Evolutionary conservation across 2,113 vertebrate genomes (phyloP), one percentile per base, ranked within the genome.

Genomic region (Antechinus flavipes): DNA sequence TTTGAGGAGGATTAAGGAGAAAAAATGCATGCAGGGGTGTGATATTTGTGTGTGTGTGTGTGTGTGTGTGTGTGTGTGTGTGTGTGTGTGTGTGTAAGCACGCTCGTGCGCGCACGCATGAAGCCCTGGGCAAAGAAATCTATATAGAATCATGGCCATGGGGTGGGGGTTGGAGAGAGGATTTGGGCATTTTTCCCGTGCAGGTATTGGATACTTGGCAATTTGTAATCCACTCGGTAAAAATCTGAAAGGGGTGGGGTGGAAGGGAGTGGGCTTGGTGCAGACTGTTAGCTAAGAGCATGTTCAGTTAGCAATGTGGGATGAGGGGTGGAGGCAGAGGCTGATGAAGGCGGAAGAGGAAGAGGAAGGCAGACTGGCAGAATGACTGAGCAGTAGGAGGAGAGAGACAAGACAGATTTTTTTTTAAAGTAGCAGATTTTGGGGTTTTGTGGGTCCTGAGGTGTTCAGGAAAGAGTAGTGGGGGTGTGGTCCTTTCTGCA

Each of bases 271-370:
- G 6, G 35, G 91, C 97, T 97, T 46, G 52, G 94, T 97, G 97
- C 97, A 98, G 97, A 49, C 94, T 98, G 98, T 94, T 97, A 97
- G 97, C 93, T 96, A 97, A 97, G 97, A 97, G 97, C 98, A 98
- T 50, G 24, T 98, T 98, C 93, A 96, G 95, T 95, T 96, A 98
- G 98, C 98, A 97, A 98, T 98, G 97, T 96, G 1, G 94, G 94
- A 96, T 95, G 95, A 97, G 97, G 98, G 98, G 98, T 96, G 97
- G 96, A 95, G 94, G 95, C 95, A 53, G 97, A 93, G 58, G 61
- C 11, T 46, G n/a, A 54, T 56, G 95, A 68, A 95, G 97, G 92
- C 96, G 94, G 97, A 95, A 97, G 98, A 97, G 97, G 95, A 96
- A 93, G 95, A 96, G 96, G 91, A 97, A 98, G 94, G 89, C 89